Conservation (phyloP, 2,797 vertebrate genomes). For the Myotis planiceps region DNA sequence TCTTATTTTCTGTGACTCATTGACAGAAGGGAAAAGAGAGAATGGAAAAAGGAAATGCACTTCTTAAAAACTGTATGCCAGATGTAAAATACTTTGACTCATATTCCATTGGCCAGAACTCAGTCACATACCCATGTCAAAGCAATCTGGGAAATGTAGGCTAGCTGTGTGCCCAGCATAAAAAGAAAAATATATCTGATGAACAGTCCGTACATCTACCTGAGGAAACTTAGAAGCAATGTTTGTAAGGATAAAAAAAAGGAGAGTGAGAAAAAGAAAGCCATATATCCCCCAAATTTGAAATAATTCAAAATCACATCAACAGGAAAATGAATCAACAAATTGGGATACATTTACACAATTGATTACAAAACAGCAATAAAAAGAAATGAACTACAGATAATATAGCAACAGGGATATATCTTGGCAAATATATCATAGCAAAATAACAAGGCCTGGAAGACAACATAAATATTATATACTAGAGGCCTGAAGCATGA, state of each 20-base stretch:
- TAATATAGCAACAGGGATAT: not conserved
- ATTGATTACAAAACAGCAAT: not conserved
- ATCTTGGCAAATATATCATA: not conserved
- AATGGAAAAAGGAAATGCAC: not conserved
- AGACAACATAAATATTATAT: not conserved
- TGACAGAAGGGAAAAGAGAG: not conserved
- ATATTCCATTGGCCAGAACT: not conserved
- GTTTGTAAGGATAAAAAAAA: not conserved
- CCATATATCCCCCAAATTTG: not conserved
- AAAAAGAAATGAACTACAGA: not conserved
- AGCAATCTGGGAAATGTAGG: not conserved
- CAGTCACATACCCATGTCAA: not conserved
- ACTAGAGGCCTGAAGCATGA: no score
- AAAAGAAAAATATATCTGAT: not conserved
- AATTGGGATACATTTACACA: not conserved
- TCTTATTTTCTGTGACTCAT: not conserved
- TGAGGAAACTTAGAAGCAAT: constrained; percentile 7
- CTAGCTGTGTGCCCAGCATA: not conserved
- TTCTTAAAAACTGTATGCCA: not conserved
- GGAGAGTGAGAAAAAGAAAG: not conserved
- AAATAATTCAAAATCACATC: not conserved
- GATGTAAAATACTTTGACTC: not conserved
- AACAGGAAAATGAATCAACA: constrained; percentile 1
- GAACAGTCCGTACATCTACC: not conserved
- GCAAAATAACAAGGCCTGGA: not conserved